Evolutionary conservation across 2,797 vertebrate species (phyloP), one percentile per base, ranked within the genome.

Genomic region (Heliangelus exortis): DNA sequence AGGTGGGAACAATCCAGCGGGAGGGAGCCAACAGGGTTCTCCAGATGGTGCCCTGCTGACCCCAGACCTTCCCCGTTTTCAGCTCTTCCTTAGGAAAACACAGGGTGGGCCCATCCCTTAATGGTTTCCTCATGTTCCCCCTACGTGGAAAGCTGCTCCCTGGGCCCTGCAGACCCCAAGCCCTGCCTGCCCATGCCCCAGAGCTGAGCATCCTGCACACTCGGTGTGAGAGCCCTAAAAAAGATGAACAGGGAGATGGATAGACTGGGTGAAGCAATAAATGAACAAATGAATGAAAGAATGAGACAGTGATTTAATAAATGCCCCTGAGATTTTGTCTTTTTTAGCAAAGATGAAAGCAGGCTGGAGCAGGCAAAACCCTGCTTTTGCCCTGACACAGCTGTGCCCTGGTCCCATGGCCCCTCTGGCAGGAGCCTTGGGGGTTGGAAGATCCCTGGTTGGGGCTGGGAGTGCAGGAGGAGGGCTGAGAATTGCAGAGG

Each of bases 11-110:
- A 74, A 7, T 36, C 39, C 2, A 0, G 19, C 67, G 80, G 75
- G 84, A 89, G 82, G 72, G 80, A 90, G 75, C 45, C 20, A 31
- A 51, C 0, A 13, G 89, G 73, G 85, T 96, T 91, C 73, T 87
- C 85, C 93, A 96, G 93, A 95, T 96, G 97, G 95, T 95, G 94
- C 87, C 89, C 89, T 0, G 2, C 57, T 96, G 96, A 96, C 96
- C 96, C 61, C 75, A 82, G 93, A 66, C 18, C 4, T 91, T 93
- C 96, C 85, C 77, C 3, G 3, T 92, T 94, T 90, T 96, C 4
- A 0, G 39, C 87, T 94, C 90, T 97, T 96, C 96, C 95, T 95
- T 96, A 95, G 76, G 76, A 95, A 96, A 97, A 95, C 97, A 97
- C 9, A 1, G 54, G 0, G 0, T 0, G 0, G 76, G 75, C 57